These are phyloP conservation scores for Hartigia nigra DNA, from an alignment of 2,888 invertebrate genomes.

Conservation along the genomic window DNA sequence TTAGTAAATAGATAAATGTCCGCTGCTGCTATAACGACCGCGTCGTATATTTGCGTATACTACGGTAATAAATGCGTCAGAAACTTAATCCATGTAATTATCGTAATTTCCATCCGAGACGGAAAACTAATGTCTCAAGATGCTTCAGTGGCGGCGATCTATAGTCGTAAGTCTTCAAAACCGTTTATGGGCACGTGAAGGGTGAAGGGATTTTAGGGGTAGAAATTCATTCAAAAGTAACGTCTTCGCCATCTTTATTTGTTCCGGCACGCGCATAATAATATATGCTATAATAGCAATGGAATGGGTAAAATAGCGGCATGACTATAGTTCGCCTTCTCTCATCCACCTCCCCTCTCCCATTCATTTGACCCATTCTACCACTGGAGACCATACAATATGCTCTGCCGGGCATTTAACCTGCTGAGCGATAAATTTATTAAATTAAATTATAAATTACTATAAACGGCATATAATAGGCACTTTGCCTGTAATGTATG, in stretches of 20 bases:
- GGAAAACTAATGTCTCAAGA: not conserved
- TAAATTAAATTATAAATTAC: slow-evolving; percentile 38
- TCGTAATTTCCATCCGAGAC: not conserved
- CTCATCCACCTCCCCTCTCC: not conserved
- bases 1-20: not conserved
- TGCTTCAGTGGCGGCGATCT: not conserved
- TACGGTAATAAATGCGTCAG: not conserved
- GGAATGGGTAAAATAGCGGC: not conserved
- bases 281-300: not conserved
- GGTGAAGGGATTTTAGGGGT: not conserved
- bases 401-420: slow-evolving; percentile 27
- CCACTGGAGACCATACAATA: not conserved
- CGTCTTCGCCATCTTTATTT: not conserved
- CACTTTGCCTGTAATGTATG: slow-evolving; percentile 34
- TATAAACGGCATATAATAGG: slow-evolving; percentile 34
- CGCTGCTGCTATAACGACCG: not conserved
- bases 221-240: not conserved
- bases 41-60: not conserved
- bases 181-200: not conserved
- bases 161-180: not conserved
- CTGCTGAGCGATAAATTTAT: slow-evolving; percentile 34
- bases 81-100: not conserved
- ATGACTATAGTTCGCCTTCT: not conserved
- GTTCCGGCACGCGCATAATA: not conserved
- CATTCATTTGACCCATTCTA: not conserved